Evolutionary conservation across 2,797 vertebrate species (phyloP), one percentile per base, ranked within the genome.

Genomic region (Manis crassicaudata): DNA sequence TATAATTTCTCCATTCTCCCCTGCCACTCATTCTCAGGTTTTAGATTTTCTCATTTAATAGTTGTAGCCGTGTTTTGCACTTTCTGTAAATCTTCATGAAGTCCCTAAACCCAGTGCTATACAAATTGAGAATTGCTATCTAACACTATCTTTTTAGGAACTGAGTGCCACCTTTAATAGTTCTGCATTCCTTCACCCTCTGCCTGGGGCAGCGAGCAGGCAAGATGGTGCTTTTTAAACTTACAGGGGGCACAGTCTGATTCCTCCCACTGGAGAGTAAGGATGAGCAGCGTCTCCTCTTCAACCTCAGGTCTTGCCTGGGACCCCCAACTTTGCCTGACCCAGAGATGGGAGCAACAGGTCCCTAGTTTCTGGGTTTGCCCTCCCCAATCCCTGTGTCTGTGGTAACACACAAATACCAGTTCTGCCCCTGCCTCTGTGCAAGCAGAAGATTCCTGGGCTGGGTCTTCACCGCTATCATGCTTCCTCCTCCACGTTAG

Each of bases 41-140:
- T 92, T 94, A 88, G 70, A 84, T 93, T 94, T 97, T 94, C 72
- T 95, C 77, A 88, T 96, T 94, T 96, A 91, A 80, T n/a, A 65
- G 70, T 65, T 60, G 81, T 50, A 83, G 63, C 77, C 14, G 50
- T n/a, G 32, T 86, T 96, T 92, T 85, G 82, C 20, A 7, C 83
- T 81, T 79, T 76, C 76, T 37, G 14, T 94, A 93, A 96, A 94
- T 95, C 95, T 97, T 83, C 67, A 11, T 40, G 62, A 90, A 40
- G 60, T 95, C 63, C 92, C 76, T 70, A 37, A 87, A 88, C 50
- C 32, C 37, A 20, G 40, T 7, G 6, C 14, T 35, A 29, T 32
- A 4, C 12, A 25, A 27, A n/a, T 82, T 54, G 87, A 88, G 89
- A 87, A 67, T 56, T 82, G 62, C 63, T 83, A 20, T 77, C 81